A percentile compares a stretch with the other conserved stretches of the same genome.
Conservation (phyloP, 2,797 vertebrate species). For the Sebastiscus albofasciatus region DNA sequence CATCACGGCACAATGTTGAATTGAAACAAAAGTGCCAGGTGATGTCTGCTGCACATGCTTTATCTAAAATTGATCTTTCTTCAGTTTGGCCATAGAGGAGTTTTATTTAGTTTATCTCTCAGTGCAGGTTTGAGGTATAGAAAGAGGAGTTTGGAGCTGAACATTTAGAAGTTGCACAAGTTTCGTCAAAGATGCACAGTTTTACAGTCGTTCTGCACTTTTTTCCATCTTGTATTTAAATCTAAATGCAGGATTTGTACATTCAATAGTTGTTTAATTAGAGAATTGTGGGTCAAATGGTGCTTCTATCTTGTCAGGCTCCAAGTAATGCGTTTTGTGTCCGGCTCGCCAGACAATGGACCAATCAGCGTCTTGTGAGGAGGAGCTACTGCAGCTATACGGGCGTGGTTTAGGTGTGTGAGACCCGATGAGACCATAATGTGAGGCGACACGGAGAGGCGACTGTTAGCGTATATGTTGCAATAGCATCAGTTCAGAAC, state of each 20-base stretch:
- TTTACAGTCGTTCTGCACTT: neutral
- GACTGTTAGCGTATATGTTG: too few relatives aligned
- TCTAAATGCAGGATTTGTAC: neutral
- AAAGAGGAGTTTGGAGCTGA: neutral
- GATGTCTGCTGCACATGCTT: neutral
- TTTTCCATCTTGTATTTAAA: neutral
- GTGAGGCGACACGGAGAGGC: too few relatives aligned
- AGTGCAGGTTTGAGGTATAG: neutral
- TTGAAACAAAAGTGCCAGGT: neutral
- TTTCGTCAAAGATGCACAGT: neutral
- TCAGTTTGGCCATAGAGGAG: neutral
- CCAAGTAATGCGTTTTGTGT: too few relatives aligned
- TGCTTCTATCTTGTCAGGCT: neutral
- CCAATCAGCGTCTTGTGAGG: too few relatives aligned
- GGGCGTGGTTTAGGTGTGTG: too few relatives aligned
- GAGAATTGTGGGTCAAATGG: neutral
- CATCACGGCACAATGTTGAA: neutral
- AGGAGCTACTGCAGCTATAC: too few relatives aligned
- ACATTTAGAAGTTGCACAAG: neutral
- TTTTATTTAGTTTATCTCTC: neutral
- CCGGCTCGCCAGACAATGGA: too few relatives aligned
- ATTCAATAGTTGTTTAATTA: neutral
- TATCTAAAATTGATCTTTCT: slow-evolving; percentile 16
- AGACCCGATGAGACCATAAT: too few relatives aligned
- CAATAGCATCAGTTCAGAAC: too few relatives aligned